Evolutionary conservation across 2,113 vertebrate species (phyloP).

Genomic region (Lathamus discolor): DNA sequence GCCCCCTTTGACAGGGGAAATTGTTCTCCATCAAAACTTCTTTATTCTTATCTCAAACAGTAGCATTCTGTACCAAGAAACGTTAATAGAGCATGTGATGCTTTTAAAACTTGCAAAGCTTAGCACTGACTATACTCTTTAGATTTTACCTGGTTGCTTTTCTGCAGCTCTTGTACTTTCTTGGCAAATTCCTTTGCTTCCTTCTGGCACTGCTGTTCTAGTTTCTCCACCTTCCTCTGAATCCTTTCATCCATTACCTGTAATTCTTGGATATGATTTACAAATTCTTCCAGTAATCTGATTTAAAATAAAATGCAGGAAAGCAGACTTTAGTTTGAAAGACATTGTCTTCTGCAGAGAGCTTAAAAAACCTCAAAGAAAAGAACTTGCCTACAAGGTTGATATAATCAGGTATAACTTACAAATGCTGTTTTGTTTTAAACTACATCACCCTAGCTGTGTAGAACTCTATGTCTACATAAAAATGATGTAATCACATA

Average conservation of each 20-base stretch:
- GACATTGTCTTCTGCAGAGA: not conserved
- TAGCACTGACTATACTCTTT: not conserved
- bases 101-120: not conserved
- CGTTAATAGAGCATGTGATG: not conserved
- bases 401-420: not conserved
- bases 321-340: not conserved
- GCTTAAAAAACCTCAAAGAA: not conserved
- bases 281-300: slow-evolving; percentile 95
- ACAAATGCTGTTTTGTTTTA: not conserved
- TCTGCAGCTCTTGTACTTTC: slow-evolving; percentile 97
- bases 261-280: slow-evolving; percentile 96
- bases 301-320: slow-evolving; percentile 17
- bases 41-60: not conserved
- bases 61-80: not conserved
- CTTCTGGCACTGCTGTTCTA: slow-evolving; percentile 96
- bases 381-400: not conserved
- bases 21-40: not conserved
- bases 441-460: not conserved
- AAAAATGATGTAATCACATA: not conserved
- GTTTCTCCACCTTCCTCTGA: slow-evolving; percentile 94
- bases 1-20: not conserved
- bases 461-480: not conserved
- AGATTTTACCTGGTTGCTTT: slow-evolving; percentile 92
- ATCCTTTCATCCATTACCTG: slow-evolving; percentile 97
- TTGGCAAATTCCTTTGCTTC: slow-evolving; percentile 98